These are phyloP conservation scores for Cephalopachus bancanus DNA, from an alignment of 2,797 vertebrate genomes.

Conservation along the genomic window DNA sequence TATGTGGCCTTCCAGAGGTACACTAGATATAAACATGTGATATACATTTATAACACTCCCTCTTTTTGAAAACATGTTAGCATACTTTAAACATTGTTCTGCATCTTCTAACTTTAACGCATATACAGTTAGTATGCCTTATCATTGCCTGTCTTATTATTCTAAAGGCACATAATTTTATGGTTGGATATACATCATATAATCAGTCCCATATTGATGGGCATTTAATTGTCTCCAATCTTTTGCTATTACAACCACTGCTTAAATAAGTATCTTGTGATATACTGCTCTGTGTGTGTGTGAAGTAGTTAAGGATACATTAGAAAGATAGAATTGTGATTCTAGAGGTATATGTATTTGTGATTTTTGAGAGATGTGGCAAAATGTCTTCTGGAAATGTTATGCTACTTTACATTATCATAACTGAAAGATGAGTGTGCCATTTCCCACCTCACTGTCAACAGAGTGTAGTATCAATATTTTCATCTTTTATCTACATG, in stretches of 20 bases:
- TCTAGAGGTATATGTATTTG: neutral
- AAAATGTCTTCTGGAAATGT: neutral
- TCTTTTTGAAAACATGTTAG: slow-evolving; percentile 40
- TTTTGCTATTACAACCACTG: neutral
- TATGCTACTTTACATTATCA: neutral
- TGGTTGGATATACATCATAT: neutral
- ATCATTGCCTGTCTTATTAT: neutral
- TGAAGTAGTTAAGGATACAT: neutral
- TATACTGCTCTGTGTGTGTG: neutral
- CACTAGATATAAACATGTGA: neutral
- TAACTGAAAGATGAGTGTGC: neutral
- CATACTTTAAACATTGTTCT: slow-evolving; percentile 18
- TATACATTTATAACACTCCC: neutral
- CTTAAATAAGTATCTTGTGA: slow-evolving; percentile 3
- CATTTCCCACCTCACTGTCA: neutral
- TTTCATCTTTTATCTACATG: neutral
- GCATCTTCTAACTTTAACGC: slow-evolving; percentile 9
- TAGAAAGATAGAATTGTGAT: neutral
- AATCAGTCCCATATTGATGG: neutral
- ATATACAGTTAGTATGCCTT: neutral
- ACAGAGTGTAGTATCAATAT: neutral
- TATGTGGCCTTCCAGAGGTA: neutral
- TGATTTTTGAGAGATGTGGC: neutral
- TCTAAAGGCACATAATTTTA: slow-evolving; percentile 34
- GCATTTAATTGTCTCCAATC: slow-evolving; percentile 7